Base-by-base conservation (phyloP, 2,797 vertebrate species). In the Columba guinea region DNA sequence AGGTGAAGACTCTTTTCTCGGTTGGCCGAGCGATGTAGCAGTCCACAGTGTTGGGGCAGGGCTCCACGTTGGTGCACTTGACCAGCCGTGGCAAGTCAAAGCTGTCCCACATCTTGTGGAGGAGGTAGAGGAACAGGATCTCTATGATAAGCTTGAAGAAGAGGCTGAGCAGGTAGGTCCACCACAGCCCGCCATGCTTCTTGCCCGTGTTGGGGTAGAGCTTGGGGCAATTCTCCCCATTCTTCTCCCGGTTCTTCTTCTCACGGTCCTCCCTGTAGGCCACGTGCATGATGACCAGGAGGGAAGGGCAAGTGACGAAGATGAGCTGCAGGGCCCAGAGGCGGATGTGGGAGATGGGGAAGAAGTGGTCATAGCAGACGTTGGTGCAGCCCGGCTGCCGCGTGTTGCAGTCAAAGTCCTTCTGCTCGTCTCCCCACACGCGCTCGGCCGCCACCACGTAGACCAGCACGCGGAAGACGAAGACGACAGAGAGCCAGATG, bases 321-420 rank as follows among this genome's bases (percentile, higher is more conserved):
- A 99, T 99, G 93, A 99, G 99, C 98, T 99, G 99, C 96, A 99
- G 97, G 11, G 99, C 99, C 99, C 99, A 99, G 73, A 99, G 98
- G 58, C 99, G 99, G 97, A 99, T 99, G 98, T 99, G 99, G 94
- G 99, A 99, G 96, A 99, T 98, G 96, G 99, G 99, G 95, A 99
- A 99, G 97, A 96, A 99, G 93, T 98, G 24, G 97, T 99, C 99
- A 0, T 99, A 99, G 97, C 99, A 99, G 70, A 98, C 98, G 0
- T 99, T 99, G 97, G 99, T 97, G 90, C 99, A 99, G 90, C 99
- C 99, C 0, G 99, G 99, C 97, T 99, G 99, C 95, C 98, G 98
- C 5, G 98, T 99, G 97, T 99, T 99, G 95, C 99, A 99, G 95
- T 99, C 99, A 10, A 99, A 99, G 95, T 99, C 99, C 86, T 99